Base-by-base conservation (phyloP, 30 jellyfish, hydroid and myxozoan species). In the Rhopilema esculentum region DNA sequence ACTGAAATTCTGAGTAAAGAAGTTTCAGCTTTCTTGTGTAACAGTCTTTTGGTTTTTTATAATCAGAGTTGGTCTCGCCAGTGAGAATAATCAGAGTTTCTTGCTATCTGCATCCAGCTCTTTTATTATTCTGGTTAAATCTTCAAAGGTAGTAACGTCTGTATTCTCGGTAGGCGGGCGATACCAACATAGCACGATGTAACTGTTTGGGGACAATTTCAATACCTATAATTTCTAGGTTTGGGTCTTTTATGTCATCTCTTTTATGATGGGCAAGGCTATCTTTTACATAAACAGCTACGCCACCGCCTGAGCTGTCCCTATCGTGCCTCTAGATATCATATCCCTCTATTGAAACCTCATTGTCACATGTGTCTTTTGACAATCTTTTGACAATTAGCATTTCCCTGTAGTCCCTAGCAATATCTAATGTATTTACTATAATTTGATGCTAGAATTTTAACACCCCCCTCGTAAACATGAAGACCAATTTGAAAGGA, bases 101-200 rank as follows among this genome's bases (percentile, higher is more conserved):
- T 79, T 79, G 33, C 89, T 79, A 22, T 79, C 89, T 79, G 79
- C 65, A 62, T n/a, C n/a, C n/a, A n/a, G n/a, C n/a, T n/a, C n/a
- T n/a, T n/a, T n/a, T n/a, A n/a, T n/a, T n/a, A n/a, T 19, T 53
- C 30, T 32, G 19, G 65, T 27, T 9, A 62, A 53, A 79, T 65
- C 79, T 25, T 79, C 23, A 24, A 79, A 61, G 49, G 79, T 23
- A 15, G 66, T 20, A 52, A 7, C 72, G 31, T 79, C 89, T 2
- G 24, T 79, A 79, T 57, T 53, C 30, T 50, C 22, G 62, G 79
- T 79, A 21, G 89, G 89, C 12, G 89, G 89, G 22, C 79, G 78
- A 26, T 79, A 62, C 79, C 89, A 79, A 32, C 89, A 79, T 1
- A 79, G 65, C 26, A 63, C 79, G 18, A 76, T 76, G 74, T 30